Evolutionary conservation across 2,888 invertebrate genomes (phyloP).

Genomic region (Bugulina stolonifera): DNA sequence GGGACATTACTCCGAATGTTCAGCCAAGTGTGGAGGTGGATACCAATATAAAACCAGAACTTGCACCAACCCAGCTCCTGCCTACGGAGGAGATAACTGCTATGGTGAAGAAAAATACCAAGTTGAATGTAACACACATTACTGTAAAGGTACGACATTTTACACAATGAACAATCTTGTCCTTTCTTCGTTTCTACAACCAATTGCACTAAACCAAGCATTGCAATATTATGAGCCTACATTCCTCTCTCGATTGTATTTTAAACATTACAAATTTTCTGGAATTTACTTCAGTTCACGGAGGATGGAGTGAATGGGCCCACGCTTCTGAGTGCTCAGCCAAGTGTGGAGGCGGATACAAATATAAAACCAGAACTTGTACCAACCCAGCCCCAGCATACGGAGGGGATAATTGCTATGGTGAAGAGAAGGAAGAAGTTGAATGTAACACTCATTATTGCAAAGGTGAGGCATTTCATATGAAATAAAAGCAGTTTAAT

Average conservation of each 20-base stretch:
- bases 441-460: neutral
- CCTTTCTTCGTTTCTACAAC: too few relatives aligned
- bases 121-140: constrained; percentile 37
- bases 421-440: neutral
- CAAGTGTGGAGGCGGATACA: neutral
- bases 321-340: constrained; percentile 38
- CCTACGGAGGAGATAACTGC: constrained; percentile 39
- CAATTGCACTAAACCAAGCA: too few relatives aligned
- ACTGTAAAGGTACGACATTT: constrained; percentile 13
- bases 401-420: neutral
- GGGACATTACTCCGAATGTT: constrained; percentile 40
- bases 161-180: too few relatives aligned
- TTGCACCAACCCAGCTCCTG: constrained; percentile 42
- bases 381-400: constrained; percentile 12
- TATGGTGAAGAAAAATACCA: constrained; percentile 32
- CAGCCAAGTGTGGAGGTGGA: constrained; percentile 44
- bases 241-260: too few relatives aligned
- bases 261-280: too few relatives aligned
- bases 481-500: too few relatives aligned
- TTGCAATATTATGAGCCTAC: too few relatives aligned
- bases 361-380: constrained; percentile 4
- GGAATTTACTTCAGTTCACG: constrained; percentile 37
- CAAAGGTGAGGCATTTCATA: neutral
- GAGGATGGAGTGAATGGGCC: constrained; percentile 44
- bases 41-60: constrained; percentile 35